phyloP scores from a whole-genome alignment of 2,888 invertebrate genomes.

The Stenolophus ochropezus region DNA sequence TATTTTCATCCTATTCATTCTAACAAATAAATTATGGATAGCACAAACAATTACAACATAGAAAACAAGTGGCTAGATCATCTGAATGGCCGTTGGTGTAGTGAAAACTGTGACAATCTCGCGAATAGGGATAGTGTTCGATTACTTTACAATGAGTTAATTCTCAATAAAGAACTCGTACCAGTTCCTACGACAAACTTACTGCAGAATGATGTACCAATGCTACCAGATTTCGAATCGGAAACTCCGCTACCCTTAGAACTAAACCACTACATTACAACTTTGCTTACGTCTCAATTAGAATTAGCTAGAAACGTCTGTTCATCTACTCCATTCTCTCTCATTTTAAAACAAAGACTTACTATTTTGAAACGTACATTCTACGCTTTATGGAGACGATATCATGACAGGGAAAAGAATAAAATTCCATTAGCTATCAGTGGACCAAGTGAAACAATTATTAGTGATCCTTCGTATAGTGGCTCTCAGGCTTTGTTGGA shows the following conservation, averaged over 20 bases:
- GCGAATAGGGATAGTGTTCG: slow-evolving; percentile 75
- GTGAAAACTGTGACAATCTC: slow-evolving; percentile 76
- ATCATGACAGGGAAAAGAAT: slow-evolving; percentile 74
- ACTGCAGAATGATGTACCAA: slow-evolving; percentile 70
- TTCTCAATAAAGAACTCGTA: slow-evolving; percentile 75
- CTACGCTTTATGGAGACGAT: slow-evolving; percentile 75
- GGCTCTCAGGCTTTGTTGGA: slow-evolving; percentile 77
- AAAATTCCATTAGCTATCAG: slow-evolving; percentile 53
- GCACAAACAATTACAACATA: slow-evolving; percentile 63
- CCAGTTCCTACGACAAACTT: slow-evolving; percentile 68
- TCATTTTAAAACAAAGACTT: slow-evolving; percentile 75
- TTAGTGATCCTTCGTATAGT: slow-evolving; percentile 64
- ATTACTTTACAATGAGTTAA: slow-evolving; percentile 75
- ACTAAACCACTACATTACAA: slow-evolving; percentile 75
- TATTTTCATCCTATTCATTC: slow-evolving; percentile 21
- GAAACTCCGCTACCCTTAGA: slow-evolving; percentile 73
- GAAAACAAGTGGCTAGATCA: slow-evolving; percentile 76
- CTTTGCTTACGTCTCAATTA: slow-evolving; percentile 75
- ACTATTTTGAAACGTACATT: slow-evolving; percentile 77
- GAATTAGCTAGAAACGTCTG: slow-evolving; percentile 76
- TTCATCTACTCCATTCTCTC: slow-evolving; percentile 76
- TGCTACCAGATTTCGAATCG: slow-evolving; percentile 76
- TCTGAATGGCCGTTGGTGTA: slow-evolving; percentile 77
- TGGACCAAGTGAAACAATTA: slow-evolving; percentile 60
- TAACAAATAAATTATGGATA: slow-evolving; percentile 48